Evolutionary conservation across 2,888 invertebrate species (phyloP).

Genomic region (Prionchulus punctatus): DNA sequence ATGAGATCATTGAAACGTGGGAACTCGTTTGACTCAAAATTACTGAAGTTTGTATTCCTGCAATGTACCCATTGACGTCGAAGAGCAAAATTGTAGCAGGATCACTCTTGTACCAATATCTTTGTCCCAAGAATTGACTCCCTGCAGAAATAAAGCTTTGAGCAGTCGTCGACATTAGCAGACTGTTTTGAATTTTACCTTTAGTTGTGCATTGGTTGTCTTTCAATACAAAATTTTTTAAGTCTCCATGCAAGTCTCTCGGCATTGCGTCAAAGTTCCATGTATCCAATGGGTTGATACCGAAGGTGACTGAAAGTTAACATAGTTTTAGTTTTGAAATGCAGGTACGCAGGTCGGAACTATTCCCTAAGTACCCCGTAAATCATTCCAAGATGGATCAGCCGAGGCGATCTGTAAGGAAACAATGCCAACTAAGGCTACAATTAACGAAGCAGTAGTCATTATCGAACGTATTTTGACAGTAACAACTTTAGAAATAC

Average conservation of each 20-base stretch:
- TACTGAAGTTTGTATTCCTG: constrained; percentile 33
- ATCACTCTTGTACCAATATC: constrained; percentile 29
- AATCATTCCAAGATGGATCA: no score
- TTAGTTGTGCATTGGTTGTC: neutral
- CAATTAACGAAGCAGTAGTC: no score
- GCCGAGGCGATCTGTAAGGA: no score
- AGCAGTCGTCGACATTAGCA: neutral
- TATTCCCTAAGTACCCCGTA: no score
- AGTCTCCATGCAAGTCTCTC: neutral
- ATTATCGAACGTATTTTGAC: no score
- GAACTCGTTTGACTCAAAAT: neutral
- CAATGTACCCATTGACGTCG: constrained; percentile 32
- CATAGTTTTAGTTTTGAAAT: neutral
- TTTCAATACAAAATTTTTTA: neutral
- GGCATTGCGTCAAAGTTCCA: neutral
- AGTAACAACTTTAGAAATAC: no score
- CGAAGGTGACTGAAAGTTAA: constrained; percentile 1
- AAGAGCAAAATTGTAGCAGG: constrained; percentile 27
- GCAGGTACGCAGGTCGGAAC: no score
- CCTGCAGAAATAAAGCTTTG: neutral
- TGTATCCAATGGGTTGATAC: constrained; percentile 1
- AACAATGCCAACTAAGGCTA: no score
- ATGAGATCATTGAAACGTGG: neutral
- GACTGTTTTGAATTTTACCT: neutral
- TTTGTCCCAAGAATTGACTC: constrained; percentile 21